These are phyloP conservation scores for Grammomys surdaster DNA, from an alignment of 2,113 vertebrate species.

Conservation along the genomic window DNA sequence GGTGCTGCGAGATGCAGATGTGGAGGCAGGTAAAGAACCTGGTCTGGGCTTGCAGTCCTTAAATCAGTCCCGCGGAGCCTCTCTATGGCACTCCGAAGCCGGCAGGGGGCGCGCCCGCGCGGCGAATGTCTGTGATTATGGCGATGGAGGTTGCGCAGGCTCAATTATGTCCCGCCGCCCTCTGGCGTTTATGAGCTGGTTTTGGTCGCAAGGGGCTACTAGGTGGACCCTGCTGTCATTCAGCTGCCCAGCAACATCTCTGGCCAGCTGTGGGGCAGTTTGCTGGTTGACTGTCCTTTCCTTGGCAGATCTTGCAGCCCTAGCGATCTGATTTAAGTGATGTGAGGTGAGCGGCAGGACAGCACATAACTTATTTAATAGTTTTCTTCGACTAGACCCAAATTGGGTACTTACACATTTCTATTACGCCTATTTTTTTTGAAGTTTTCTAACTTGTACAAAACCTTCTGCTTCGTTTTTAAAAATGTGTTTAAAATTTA, in stretches of 20 bases:
- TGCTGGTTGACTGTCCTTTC: background rate
- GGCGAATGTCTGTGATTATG: background rate
- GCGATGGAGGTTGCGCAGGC: background rate
- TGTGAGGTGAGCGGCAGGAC: background rate
- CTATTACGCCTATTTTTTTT: background rate
- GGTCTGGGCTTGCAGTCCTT: background rate
- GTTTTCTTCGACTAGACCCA: background rate
- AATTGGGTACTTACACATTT: background rate
- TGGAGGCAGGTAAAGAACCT: background rate
- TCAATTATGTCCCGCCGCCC: background rate
- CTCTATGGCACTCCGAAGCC: fast-evolving
- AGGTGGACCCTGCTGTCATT: background rate
- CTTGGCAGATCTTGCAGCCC: background rate
- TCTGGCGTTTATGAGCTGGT: constrained; percentile 68
- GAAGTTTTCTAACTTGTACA: background rate
- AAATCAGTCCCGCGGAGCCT: background rate
- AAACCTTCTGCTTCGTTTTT: background rate
- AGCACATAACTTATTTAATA: background rate
- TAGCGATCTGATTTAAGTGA: background rate
- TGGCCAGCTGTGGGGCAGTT: background rate
- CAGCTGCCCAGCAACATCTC: background rate
- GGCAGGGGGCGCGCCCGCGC: background rate
- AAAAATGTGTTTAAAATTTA: background rate
- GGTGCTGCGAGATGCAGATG: background rate
- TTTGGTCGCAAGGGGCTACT: background rate